phyloP scores from a whole-genome alignment of 2,113 vertebrate species.

The Vombatus ursinus region DNA sequence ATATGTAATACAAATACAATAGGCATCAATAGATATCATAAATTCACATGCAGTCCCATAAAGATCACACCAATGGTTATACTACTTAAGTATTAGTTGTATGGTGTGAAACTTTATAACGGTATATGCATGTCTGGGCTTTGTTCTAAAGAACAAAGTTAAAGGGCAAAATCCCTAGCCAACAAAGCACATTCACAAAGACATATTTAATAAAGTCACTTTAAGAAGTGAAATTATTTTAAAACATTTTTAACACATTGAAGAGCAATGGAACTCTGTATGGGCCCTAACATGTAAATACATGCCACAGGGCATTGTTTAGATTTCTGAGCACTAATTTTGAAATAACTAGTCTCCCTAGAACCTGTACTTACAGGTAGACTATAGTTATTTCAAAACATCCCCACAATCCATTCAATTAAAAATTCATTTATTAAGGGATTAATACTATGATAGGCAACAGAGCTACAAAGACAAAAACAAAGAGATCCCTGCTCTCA shows the following conservation, averaged over 20 bases:
- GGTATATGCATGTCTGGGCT: background rate
- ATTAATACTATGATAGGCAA: background rate
- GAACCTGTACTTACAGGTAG: background rate
- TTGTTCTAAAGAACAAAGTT: background rate
- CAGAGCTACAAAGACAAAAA: background rate
- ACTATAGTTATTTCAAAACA: background rate
- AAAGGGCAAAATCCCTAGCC: slow-evolving; percentile 6
- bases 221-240: background rate
- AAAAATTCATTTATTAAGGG: background rate
- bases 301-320: background rate
- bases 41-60: slow-evolving; percentile 3
- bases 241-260: background rate
- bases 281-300: background rate
- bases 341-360: background rate
- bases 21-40: slow-evolving; percentile 26
- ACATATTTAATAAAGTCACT: slow-evolving; percentile 33
- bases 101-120: slow-evolving; percentile 4
- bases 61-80: background rate
- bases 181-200: background rate
- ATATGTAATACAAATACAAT: slow-evolving; percentile 17
- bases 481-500: background rate
- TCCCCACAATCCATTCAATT: background rate
- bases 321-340: background rate
- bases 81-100: background rate
- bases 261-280: background rate